phyloP scores from a whole-genome alignment of 2,888 invertebrate genomes.

The Agrochola macilenta region DNA sequence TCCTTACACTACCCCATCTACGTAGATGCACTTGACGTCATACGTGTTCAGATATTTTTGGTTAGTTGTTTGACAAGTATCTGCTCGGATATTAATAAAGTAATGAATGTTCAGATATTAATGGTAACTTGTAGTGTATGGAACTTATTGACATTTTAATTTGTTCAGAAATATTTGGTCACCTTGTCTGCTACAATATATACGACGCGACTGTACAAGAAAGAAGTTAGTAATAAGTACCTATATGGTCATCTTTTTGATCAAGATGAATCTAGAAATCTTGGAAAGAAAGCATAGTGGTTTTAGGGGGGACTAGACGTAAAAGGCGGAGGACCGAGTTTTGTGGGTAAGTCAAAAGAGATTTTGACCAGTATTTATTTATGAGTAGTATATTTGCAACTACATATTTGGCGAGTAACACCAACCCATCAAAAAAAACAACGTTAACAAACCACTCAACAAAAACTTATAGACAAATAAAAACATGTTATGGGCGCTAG shows the following conservation, averaged over 20 bases:
- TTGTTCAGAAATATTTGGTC: too few relatives aligned
- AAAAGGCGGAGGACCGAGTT: neutral
- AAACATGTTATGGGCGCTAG: neutral
- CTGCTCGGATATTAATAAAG: too few relatives aligned
- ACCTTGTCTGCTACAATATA: too few relatives aligned
- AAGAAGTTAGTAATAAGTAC: neutral
- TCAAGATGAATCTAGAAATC: neutral
- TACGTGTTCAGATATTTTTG: too few relatives aligned
- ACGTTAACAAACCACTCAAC: neutral
- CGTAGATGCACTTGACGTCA: too few relatives aligned
- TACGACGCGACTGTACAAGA: too few relatives aligned
- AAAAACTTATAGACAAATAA: slow-evolving; percentile 7
- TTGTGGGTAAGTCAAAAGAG: neutral
- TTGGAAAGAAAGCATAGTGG: neutral
- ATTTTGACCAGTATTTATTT: neutral
- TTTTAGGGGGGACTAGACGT: neutral
- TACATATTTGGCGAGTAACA: neutral
- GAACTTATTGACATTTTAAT: too few relatives aligned
- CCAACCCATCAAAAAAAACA: neutral
- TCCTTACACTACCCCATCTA: too few relatives aligned
- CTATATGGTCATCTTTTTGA: neutral
- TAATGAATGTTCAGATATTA: too few relatives aligned
- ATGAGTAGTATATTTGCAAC: neutral
- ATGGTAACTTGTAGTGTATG: too few relatives aligned
- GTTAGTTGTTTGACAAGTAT: too few relatives aligned